Base-by-base conservation (phyloP, 2,888 invertebrate species). In the Oligia strigilis region DNA sequence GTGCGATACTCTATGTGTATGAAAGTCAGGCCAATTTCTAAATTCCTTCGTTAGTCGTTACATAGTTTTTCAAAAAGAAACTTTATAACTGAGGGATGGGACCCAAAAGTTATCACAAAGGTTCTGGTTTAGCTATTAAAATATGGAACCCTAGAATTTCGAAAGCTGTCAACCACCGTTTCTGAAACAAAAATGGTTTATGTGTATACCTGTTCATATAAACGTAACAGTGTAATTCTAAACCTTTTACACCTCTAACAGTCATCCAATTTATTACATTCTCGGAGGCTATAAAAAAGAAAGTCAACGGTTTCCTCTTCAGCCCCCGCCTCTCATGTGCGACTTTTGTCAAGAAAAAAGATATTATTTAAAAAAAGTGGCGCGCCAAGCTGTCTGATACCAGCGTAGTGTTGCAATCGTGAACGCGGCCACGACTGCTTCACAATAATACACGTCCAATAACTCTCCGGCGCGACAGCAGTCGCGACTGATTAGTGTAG, bases 361-460 rank as follows among this genome's bases (percentile, higher is more conserved):
- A 92, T 93, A 94, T 92, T 89, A 92, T 94, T 87, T 77, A 91
- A 93, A 94, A 82, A 96, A 96, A 95, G 94, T 95, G 94, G 95
- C 96, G 96, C 96, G 96, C 96, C 96, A 96, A 94, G 96, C 96
- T 93, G 96, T 97, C 96, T 96, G 96, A 92, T 92, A 91, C 92
- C 90, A 91, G 87, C 90, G 90, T 87, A 89, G 88, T 93, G 94
- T 92, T 92, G 93, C 92, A 93, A 94, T 89, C 89, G 85, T 88
- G 87, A 89, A 87, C 88, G 91, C 91, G 92, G 89, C 85, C 91
- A 89, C 90, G 91, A 88, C 82, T 83, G 87, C 88, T 90, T 90
- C 88, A 90, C 89, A 84, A 81, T 89, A 91, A 87, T 90, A 85
- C 89, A 84, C 88, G 89, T 92, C 90, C 92, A 90, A 88, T 87